Evolutionary conservation across 2,888 invertebrate genomes (phyloP).

Genomic region (Aspidapion aeneum): DNA sequence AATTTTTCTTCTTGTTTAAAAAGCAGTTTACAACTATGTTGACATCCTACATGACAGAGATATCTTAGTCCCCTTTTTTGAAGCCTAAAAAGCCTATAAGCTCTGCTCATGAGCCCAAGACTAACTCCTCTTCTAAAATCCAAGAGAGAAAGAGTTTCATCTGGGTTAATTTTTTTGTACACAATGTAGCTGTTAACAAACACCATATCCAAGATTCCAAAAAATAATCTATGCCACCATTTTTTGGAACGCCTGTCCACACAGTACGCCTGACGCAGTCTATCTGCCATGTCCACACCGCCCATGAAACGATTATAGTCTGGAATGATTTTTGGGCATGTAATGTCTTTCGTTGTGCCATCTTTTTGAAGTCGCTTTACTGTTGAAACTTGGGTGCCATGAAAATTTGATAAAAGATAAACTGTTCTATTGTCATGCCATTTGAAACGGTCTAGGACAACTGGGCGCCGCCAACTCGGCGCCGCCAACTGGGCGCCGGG

Average conservation of each 20-base stretch:
- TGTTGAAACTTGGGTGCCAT: slow-evolving; percentile 24
- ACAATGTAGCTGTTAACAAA: slow-evolving; percentile 28
- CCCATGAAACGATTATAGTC: slow-evolving; percentile 22
- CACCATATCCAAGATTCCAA: slow-evolving; percentile 27
- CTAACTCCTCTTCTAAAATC: slow-evolving; percentile 11
- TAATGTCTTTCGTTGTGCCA: slow-evolving; percentile 20
- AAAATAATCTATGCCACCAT: slow-evolving; percentile 35
- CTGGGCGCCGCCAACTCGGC: no score
- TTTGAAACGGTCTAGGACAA: slow-evolving; percentile 6
- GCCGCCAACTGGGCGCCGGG: no score
- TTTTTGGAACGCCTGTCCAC: slow-evolving; percentile 22
- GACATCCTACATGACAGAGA: no score
- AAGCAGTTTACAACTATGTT: no score
- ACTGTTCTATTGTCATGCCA: slow-evolving; percentile 21
- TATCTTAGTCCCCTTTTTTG: no score
- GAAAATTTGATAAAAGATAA: slow-evolving; percentile 25
- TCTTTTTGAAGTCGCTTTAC: slow-evolving; percentile 26
- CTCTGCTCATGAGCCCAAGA: slow-evolving; percentile 8
- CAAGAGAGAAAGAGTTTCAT: slow-evolving; percentile 6
- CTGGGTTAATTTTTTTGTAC: slow-evolving; percentile 11
- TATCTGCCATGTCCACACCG: slow-evolving; percentile 18
- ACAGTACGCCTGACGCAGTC: slow-evolving; percentile 11
- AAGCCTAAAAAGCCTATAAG: no score
- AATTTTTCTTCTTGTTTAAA: no score
- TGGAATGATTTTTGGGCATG: slow-evolving; percentile 15